phyloP scores from a whole-genome alignment of 2,888 invertebrate genomes.

The Morinoia aosen region DNA sequence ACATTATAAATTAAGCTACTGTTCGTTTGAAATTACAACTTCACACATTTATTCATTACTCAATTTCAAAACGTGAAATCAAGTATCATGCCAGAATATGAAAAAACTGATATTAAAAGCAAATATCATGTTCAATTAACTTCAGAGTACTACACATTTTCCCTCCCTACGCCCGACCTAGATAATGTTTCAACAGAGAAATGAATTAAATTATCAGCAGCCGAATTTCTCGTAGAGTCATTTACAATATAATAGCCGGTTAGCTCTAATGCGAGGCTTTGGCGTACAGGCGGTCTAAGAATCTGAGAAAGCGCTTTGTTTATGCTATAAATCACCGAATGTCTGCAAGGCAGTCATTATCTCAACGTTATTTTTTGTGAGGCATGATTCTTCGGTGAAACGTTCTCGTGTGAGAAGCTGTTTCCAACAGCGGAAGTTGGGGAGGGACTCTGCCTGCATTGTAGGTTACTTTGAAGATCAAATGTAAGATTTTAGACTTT shows the following conservation, averaged over 20 bases:
- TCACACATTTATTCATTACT: no score
- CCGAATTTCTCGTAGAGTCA: not conserved
- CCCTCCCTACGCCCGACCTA: not conserved
- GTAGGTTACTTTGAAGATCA: not conserved
- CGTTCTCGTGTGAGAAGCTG: not conserved
- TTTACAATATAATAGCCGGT: not conserved
- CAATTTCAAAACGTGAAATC: no score
- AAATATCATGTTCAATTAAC: no score
- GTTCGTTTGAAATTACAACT: no score
- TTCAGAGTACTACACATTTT: no score
- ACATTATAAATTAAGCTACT: no score
- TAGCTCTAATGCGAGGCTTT: not conserved
- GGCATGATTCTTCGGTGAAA: not conserved
- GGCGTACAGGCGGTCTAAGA: not conserved
- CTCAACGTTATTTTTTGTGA: not conserved
- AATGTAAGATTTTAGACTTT: not conserved
- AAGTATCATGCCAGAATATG: no score
- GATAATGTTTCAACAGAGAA: not conserved
- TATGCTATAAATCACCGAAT: not conserved
- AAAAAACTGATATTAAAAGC: no score
- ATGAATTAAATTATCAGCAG: not conserved
- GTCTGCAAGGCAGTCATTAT: not conserved
- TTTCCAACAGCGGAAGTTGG: no score
- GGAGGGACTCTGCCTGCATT: not conserved
- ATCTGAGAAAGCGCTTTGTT: not conserved